Conservation (phyloP, 2,113 vertebrate species). For the Sterna hirundo region DNA sequence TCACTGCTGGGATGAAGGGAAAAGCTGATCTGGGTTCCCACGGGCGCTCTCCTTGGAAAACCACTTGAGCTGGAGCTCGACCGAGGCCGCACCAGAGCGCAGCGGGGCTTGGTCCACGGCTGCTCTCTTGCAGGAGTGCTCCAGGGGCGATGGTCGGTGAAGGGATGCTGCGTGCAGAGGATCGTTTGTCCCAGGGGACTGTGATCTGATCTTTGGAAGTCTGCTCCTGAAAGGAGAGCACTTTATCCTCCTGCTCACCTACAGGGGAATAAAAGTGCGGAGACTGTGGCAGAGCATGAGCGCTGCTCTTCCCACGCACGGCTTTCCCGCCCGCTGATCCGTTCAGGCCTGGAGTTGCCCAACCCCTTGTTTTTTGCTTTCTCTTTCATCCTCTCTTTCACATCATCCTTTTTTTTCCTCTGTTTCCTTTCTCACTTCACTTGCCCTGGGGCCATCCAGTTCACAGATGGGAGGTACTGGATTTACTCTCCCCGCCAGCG, state of each 20-base stretch:
- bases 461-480: conserved; percentile 90
- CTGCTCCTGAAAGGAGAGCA: neutral
- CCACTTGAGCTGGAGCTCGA: neutral
- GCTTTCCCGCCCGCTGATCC: neutral
- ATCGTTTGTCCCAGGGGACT: neutral
- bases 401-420: conserved; percentile 58
- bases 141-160: neutral
- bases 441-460: conserved; percentile 75
- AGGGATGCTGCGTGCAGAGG: neutral
- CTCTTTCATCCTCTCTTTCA: conserved; percentile 41
- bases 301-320: neutral
- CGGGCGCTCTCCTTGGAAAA: neutral
- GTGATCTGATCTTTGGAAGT: neutral
- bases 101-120: neutral
- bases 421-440: conserved; percentile 61
- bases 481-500: conserved; percentile 85
- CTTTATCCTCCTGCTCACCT: neutral
- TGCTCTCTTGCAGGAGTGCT: neutral
- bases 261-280: neutral
- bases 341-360: neutral
- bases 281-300: neutral
- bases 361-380: neutral
- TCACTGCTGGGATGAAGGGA: conserved; percentile 30
- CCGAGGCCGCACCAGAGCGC: neutral
- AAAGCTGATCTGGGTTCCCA: conserved; percentile 17